These are phyloP conservation scores for Zaprionus vittiger DNA, from an alignment of 1,140 invertebrate species.

Conservation along the genomic window DNA sequence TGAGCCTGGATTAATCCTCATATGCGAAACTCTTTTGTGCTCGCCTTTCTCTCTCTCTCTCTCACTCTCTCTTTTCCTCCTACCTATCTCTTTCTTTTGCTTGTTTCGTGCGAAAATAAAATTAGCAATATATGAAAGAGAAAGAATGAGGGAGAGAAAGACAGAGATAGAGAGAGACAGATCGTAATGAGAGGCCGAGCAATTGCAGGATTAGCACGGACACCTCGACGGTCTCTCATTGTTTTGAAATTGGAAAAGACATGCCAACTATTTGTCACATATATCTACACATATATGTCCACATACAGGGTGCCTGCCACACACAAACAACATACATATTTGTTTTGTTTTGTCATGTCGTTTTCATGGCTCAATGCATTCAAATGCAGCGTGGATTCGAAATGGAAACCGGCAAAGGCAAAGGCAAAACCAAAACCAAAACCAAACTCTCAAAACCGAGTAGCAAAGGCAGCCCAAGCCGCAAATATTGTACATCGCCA, in stretches of 20 bases:
- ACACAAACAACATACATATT: constrained; percentile 56
- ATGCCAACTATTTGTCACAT: constrained; percentile 67
- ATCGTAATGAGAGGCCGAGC: constrained; percentile 43
- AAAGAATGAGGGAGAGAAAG: neutral
- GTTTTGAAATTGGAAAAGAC: constrained; percentile 68
- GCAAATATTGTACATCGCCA: constrained; percentile 36
- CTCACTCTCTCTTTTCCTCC: neutral
- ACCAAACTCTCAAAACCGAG: neutral
- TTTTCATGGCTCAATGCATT: constrained; percentile 80
- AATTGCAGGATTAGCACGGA: constrained; percentile 79
- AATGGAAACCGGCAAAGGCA: constrained; percentile 59
- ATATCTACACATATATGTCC: constrained; percentile 10
- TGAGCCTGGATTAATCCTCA: constrained; percentile 65
- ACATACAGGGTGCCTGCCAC: constrained; percentile 22
- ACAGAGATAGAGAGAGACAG: neutral
- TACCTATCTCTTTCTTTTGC: constrained; percentile 6
- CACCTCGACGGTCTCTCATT: constrained; percentile 50
- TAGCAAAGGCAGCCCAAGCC: constrained; percentile 10
- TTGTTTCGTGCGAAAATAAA: constrained; percentile 69
- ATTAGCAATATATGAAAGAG: constrained; percentile 51
- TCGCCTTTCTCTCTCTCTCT: neutral
- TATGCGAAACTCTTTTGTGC: constrained; percentile 60
- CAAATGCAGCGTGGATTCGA: constrained; percentile 37
- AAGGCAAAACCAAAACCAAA: constrained; percentile 36
- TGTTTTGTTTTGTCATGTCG: constrained; percentile 84